Conservation (phyloP, 2,888 invertebrate genomes). For the Phortica magna region DNA sequence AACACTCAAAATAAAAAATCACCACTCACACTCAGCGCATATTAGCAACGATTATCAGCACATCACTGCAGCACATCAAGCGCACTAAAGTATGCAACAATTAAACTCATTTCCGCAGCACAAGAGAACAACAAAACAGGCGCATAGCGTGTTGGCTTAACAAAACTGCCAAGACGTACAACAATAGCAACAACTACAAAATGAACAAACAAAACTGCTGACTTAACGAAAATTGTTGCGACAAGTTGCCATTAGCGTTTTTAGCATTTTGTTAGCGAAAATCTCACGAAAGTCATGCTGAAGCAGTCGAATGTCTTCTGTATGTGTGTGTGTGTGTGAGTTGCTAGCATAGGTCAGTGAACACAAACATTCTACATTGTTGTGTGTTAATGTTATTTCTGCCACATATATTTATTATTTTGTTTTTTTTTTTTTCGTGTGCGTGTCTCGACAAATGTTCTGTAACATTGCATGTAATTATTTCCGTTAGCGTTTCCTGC, state of each 20-base stretch:
- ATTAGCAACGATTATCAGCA: neutral
- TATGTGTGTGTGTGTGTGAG: neutral
- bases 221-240: constrained; percentile 22
- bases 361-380: neutral
- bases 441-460: neutral
- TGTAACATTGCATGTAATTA: constrained; percentile 32
- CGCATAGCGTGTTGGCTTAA: constrained; percentile 1
- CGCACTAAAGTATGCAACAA: constrained; percentile 5
- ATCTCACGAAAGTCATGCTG: neutral
- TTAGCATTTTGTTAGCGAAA: neutral
- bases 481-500: constrained; percentile 28
- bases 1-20: neutral
- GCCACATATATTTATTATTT: neutral
- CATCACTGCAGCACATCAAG: neutral
- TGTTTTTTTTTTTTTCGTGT: neutral
- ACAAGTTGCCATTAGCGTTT: constrained; percentile 18
- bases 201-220: neutral
- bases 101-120: neutral
- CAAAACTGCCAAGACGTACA: neutral
- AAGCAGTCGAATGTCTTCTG: neutral
- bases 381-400: constrained; percentile 13
- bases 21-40: neutral
- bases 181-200: neutral
- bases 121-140: neutral
- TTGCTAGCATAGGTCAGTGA: neutral